Evolutionary conservation across 2,113 vertebrate genomes (phyloP).

Genomic region (Callorhinus ursinus): DNA sequence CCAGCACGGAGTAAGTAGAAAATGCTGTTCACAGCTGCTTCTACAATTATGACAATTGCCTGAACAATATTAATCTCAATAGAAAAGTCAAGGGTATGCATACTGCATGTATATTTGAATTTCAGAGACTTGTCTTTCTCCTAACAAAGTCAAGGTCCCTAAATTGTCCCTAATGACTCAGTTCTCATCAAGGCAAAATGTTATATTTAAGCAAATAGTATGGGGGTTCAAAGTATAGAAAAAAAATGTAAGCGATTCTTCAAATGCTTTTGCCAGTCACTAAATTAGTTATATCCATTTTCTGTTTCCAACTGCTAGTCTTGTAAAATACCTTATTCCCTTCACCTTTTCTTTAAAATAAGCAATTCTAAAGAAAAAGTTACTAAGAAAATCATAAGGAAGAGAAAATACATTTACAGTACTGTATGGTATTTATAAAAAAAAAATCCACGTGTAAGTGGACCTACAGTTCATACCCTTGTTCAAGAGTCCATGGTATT

Average conservation of each 20-base stretch:
- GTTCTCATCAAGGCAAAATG: constrained; percentile 28
- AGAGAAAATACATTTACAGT: not conserved
- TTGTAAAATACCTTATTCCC: not conserved
- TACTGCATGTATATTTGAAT: not conserved
- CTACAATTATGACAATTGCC: not conserved
- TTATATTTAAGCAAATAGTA: constrained; percentile 19
- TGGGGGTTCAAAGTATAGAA: not conserved
- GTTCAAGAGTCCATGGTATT: not conserved
- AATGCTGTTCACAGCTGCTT: not conserved
- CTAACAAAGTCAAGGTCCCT: not conserved
- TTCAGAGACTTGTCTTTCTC: not conserved
- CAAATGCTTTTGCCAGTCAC: not conserved
- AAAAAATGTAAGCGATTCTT: constrained; percentile 14
- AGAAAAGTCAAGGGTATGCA: not conserved
- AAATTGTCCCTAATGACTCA: not conserved
- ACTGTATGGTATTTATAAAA: not conserved
- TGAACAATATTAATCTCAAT: not conserved
- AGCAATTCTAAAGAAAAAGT: not conserved
- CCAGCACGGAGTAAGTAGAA: not conserved
- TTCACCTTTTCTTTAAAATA: not conserved
- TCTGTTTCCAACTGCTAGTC: not conserved
- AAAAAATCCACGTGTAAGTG: not conserved
- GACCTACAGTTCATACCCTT: not conserved
- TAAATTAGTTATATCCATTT: not conserved
- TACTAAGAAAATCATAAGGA: not conserved